phyloP scores from a whole-genome alignment of 1,140 invertebrate species.

The Brachystomella parvula region DNA sequence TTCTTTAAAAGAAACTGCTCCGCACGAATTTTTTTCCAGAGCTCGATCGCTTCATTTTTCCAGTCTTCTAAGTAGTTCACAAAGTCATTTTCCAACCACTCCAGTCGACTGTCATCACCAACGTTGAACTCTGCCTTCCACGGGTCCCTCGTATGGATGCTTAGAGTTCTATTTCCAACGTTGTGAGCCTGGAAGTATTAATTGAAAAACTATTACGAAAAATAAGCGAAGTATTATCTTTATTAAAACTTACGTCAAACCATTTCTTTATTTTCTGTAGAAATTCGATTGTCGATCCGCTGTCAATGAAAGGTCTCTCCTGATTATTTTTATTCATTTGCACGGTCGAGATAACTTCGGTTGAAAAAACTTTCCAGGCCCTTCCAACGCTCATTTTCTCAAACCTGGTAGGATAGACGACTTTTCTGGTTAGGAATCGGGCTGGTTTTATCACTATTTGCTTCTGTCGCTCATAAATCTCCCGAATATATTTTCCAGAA shows the following conservation, averaged over 20 bases:
- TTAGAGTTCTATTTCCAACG: not conserved
- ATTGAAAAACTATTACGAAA: not conserved
- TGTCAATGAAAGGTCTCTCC: not conserved
- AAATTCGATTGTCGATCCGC: not conserved
- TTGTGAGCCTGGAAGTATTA: not conserved
- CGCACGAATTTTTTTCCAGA: not conserved
- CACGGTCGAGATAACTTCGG: not conserved
- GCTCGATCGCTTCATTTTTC: not conserved
- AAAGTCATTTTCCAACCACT: conserved; percentile 10
- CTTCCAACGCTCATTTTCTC: conserved; percentile 14
- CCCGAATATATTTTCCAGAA: not conserved
- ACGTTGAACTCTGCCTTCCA: not conserved
- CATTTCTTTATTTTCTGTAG: conserved; percentile 10
- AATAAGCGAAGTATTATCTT: not conserved
- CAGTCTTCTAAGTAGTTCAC: not conserved
- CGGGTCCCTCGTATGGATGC: not conserved
- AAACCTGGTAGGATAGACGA: not conserved
- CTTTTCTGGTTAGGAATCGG: not conserved
- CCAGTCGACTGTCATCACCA: not conserved
- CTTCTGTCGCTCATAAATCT: not conserved
- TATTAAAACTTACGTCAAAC: conserved; percentile 7
- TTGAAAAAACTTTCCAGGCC: conserved; percentile 2
- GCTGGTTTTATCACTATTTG: not conserved
- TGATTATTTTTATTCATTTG: not conserved
- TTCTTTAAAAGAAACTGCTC: not conserved